A percentile compares a stretch with the other conserved stretches of the same genome.
Conservation (phyloP, 2,113 vertebrate species). For the Taurulus bubalis region DNA sequence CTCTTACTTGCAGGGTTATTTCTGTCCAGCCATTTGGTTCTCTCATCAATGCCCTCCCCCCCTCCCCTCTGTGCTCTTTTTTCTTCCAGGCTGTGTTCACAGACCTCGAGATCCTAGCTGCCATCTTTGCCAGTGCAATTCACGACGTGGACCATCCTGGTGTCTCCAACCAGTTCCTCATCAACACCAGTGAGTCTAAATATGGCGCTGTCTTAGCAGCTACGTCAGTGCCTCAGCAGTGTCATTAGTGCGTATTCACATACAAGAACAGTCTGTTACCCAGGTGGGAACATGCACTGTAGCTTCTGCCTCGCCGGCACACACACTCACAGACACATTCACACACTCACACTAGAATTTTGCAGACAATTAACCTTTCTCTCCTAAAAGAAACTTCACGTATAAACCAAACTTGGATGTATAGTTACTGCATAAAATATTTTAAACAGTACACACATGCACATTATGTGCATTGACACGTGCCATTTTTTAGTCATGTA, state of each 20-base stretch:
- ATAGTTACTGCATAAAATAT: neutral
- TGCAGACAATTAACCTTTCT: constrained; percentile 6
- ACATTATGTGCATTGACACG: neutral
- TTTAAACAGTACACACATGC: neutral
- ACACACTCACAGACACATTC: neutral
- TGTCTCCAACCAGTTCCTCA: constrained; percentile 99
- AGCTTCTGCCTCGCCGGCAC: neutral
- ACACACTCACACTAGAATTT: neutral
- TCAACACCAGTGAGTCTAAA: constrained; percentile 96
- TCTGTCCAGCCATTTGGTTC: constrained; percentile 44
- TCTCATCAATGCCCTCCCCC: constrained; percentile 25
- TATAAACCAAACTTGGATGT: neutral
- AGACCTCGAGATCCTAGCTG: constrained; percentile 98
- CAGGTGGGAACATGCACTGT: constrained; percentile 37
- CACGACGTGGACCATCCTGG: constrained; percentile 99
- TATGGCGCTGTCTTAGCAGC: constrained; percentile 24
- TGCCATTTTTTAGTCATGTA: constrained; percentile 10
- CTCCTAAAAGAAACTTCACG: neutral
- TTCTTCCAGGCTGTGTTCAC: constrained; percentile 95
- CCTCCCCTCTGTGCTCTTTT: constrained; percentile 25
- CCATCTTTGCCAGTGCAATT: constrained; percentile 99
- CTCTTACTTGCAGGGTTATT: constrained; percentile 56
- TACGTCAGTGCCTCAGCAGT: constrained; percentile 42
- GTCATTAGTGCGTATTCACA: constrained; percentile 26
- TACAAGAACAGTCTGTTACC: constrained; percentile 4